Evolutionary conservation across 2,888 invertebrate species (phyloP).

Genomic region (Oxystoma pomonae): DNA sequence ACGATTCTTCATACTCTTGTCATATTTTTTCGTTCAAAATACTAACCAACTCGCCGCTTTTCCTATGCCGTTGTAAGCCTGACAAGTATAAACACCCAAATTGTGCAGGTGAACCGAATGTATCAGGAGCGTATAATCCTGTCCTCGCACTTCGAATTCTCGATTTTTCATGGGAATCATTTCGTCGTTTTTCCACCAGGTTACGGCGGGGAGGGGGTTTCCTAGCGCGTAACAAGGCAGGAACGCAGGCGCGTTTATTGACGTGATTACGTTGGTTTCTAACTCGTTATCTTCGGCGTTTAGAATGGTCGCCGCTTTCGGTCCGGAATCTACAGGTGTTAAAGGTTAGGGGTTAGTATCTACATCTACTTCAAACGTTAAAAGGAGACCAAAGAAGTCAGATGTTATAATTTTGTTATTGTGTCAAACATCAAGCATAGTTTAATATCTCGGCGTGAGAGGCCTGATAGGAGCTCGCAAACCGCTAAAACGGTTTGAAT

Average conservation of each 20-base stretch:
- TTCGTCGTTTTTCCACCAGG: slow-evolving; percentile 78
- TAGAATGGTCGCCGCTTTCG: slow-evolving; percentile 60
- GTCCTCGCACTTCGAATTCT: slow-evolving; percentile 65
- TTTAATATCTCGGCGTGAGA: too few species aligned
- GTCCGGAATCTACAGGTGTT: slow-evolving; percentile 26
- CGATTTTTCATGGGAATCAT: slow-evolving; percentile 70
- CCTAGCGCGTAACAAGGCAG: slow-evolving; percentile 81
- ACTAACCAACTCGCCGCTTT: slow-evolving; percentile 66
- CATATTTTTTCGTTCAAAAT: too few species aligned
- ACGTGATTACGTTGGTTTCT: slow-evolving; percentile 57
- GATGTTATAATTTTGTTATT: slow-evolving; percentile 19
- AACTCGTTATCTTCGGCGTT: slow-evolving; percentile 58
- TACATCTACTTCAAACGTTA: slow-evolving; percentile 6
- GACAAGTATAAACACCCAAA: slow-evolving; percentile 83
- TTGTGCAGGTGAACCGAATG: slow-evolving; percentile 64
- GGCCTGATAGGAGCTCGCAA: too few species aligned
- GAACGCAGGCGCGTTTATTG: slow-evolving; percentile 64
- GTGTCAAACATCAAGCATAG: too few species aligned
- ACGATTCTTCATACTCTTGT: too few species aligned
- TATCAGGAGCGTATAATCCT: slow-evolving; percentile 73
- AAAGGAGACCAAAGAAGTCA: slow-evolving; percentile 9
- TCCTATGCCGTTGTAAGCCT: slow-evolving; percentile 76
- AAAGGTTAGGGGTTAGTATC: slow-evolving; percentile 21
- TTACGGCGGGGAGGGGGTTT: slow-evolving; percentile 71
- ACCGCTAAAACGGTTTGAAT: too few species aligned